Evolutionary conservation across 2,113 vertebrate genomes (phyloP), one percentile per base, ranked within the genome.

Genomic region (Bufo gargarizans): DNA sequence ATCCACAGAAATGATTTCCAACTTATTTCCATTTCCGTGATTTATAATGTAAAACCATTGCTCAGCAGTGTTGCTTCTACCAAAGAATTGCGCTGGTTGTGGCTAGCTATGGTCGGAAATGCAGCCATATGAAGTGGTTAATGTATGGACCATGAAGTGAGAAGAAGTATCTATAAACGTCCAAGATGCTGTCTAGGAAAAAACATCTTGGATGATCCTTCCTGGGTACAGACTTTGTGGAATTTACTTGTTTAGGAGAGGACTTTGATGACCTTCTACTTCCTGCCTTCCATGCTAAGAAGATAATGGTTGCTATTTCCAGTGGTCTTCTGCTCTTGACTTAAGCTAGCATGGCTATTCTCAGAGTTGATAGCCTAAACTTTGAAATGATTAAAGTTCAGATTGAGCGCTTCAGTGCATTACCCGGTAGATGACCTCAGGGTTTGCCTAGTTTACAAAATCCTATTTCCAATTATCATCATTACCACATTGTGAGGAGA

Each of bases 171-270:
- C 16, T 80, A 58, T 80, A 33, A 22, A 80, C 10, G 2, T 50
- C n/a, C 6, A 33, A 22, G 50, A 56, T 56, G 77, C n/a, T 56
- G 5, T 79, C 77, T 80, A 80, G 77, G 77, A 56, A 80, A 50
- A 80, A 80, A 80, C 77, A 80, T 58, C 50, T 80, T 80, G 7
- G 55, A 58, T 43, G 77, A 80, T 80, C 55, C n/a, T 80, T 80
- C 77, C 77, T 80, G 77, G 77, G 1, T 17, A 43, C 16, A 53
- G 55, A 8, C 72, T 56, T 53, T 56, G 77, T 3, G 77, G 77
- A 43, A 58, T 80, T 59, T 58, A 5, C 55, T 80, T 80, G 53
- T 58, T 63, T 82, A 63, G 80, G 58, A 49, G 16, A 19, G n/a
- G 59, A 7, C 77, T 65, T 82, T 65, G 80, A 61, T 82, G 80